Conservation (phyloP, 2,113 vertebrate genomes). For the Copsychus sechellarum region DNA sequence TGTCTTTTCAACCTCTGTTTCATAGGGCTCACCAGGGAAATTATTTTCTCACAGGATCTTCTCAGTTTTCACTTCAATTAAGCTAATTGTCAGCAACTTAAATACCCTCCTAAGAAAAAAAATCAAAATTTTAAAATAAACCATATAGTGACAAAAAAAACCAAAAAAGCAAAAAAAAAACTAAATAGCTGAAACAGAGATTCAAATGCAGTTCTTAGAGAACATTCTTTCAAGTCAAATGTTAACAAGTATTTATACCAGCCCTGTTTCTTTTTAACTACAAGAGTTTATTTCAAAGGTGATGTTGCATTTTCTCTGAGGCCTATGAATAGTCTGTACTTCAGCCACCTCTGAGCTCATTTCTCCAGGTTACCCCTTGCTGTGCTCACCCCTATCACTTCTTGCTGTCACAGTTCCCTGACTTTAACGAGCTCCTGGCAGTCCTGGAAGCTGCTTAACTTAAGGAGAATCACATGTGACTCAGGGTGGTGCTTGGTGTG, state of each 20-base stretch:
- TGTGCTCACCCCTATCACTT: neutral
- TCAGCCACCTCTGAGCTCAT: neutral
- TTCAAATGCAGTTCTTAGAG: neutral
- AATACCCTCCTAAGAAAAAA: neutral
- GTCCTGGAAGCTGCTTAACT: neutral
- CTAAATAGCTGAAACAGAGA: neutral
- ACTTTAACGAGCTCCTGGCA: slow-evolving; percentile 31
- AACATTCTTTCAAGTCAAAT: neutral
- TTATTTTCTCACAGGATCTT: neutral
- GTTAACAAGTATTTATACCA: neutral
- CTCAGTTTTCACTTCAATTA: slow-evolving; percentile 21
- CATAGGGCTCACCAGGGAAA: neutral
- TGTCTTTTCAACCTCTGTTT: neutral
- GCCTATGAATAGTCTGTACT: neutral
- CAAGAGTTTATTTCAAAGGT: neutral
- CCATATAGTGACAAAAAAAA: neutral
- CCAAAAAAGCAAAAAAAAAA: neutral
- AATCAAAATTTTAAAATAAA: neutral
- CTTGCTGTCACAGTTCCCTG: neutral
- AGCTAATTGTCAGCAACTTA: slow-evolving; percentile 17
- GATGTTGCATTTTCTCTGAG: neutral
- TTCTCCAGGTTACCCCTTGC: neutral
- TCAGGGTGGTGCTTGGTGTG: neutral
- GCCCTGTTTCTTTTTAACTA: neutral
- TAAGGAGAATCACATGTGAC: neutral